Conservation (phyloP, 2,888 invertebrate genomes). For the Falcaria lacertinaria region DNA sequence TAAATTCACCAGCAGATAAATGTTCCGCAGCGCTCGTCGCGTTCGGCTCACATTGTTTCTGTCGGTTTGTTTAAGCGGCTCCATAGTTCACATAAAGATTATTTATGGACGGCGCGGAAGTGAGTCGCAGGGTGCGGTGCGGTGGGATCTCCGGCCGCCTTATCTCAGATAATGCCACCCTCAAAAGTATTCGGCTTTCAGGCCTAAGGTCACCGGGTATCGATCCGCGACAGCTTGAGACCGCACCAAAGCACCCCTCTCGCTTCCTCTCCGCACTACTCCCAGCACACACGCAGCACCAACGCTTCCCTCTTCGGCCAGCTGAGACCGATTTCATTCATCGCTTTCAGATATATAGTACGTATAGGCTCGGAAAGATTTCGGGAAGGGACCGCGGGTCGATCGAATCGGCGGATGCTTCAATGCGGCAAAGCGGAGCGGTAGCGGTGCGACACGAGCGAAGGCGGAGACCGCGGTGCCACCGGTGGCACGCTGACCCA, state of each 20-base stretch:
- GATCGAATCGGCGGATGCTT: constrained; percentile 60
- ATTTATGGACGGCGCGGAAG: constrained; percentile 13
- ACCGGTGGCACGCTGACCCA: constrained; percentile 25
- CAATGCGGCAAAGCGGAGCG: constrained; percentile 64
- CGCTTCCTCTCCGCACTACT: constrained; percentile 27
- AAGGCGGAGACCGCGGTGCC: constrained; percentile 8
- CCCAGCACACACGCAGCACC: constrained; percentile 6
- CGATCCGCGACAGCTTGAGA: constrained; percentile 65
- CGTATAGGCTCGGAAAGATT: constrained; percentile 31
- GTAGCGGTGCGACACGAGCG: constrained; percentile 22
- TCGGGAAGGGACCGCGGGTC: constrained; percentile 53
- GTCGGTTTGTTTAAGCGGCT: not conserved
- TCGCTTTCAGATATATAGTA: constrained; percentile 7
- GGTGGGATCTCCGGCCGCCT: constrained; percentile 6
- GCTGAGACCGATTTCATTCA: constrained; percentile 8
- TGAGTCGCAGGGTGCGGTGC: constrained; percentile 15
- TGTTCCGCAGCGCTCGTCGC: not conserved
- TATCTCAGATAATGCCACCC: constrained; percentile 26
- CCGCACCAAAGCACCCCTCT: constrained; percentile 42
- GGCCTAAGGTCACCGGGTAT: constrained; percentile 63
- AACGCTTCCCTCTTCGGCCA: constrained; percentile 11
- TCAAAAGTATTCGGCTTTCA: constrained; percentile 37
- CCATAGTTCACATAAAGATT: not conserved
- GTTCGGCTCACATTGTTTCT: not conserved
- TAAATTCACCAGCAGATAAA: not conserved